phyloP scores from a whole-genome alignment of 1,140 invertebrate genomes.

The Phocides pigmalion region DNA sequence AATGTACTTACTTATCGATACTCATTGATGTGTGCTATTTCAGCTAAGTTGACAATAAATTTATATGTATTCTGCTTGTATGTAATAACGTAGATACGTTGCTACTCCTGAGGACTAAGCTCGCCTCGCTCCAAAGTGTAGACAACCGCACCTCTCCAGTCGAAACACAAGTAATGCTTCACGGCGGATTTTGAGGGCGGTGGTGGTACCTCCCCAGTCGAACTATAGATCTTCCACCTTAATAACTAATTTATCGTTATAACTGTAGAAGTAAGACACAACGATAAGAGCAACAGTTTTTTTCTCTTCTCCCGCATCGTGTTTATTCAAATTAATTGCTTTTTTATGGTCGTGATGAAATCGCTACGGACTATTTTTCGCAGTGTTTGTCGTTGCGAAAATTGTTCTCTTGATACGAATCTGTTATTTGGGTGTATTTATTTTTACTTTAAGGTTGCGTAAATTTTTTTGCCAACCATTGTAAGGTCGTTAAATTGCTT shows the following conservation, averaged over 20 bases:
- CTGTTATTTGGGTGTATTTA: constrained; percentile 27
- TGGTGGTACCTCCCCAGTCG: no score
- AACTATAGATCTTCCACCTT: no score
- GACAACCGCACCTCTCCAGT: no score
- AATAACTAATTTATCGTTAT: neutral
- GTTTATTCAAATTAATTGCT: constrained; percentile 71
- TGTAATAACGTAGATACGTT: no score
- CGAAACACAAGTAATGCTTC: no score
- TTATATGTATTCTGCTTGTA: no score
- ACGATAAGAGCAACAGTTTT: constrained; percentile 43
- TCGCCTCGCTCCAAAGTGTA: no score
- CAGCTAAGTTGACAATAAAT: no score
- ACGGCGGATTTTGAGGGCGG: no score
- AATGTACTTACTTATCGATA: no score
- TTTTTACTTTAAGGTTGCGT: constrained; percentile 10
- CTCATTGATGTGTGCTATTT: no score
- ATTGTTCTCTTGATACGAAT: constrained; percentile 33
- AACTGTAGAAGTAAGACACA: neutral
- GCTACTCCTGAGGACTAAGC: no score
- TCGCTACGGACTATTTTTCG: constrained; percentile 39
- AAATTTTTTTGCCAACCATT: constrained; percentile 8
- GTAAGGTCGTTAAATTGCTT: constrained; percentile 19
- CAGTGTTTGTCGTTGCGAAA: constrained; percentile 36
- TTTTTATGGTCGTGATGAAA: constrained; percentile 57
- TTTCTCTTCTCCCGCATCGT: constrained; percentile 43